Percentiles rank a stretch among this genome's conserved stretches.
These are phyloP conservation scores for Podocnemis expansa DNA, from an alignment of 2,113 vertebrate species.

Conservation along the genomic window DNA sequence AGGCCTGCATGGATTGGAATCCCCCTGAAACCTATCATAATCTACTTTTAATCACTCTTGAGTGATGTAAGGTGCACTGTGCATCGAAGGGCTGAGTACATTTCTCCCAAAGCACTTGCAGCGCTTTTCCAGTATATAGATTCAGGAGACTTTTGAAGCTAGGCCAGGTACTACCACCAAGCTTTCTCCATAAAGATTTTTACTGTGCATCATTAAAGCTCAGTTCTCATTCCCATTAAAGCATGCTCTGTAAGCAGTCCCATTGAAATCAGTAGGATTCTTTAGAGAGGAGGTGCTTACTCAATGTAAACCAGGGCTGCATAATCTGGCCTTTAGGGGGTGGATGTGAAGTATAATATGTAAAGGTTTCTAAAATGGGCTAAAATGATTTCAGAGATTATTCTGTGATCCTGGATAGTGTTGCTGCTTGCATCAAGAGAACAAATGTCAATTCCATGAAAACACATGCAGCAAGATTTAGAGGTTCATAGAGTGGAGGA, in stretches of 20 bases:
- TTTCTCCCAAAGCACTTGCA: slow-evolving; percentile 37
- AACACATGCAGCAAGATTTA: not conserved
- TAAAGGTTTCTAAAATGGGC: not conserved
- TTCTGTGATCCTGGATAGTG: not conserved
- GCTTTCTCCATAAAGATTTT: not conserved
- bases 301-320: not conserved
- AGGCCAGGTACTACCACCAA: not conserved
- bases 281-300: not conserved
- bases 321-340: not conserved
- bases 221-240: not conserved
- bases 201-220: not conserved
- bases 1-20: slow-evolving; percentile 38
- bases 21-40: slow-evolving; percentile 39
- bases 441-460: not conserved
- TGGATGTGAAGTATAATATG: not conserved
- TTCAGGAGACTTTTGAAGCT: not conserved
- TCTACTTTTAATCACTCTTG: slow-evolving; percentile 59
- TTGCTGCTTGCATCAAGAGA: not conserved
- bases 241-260: not conserved
- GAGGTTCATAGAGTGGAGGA: not conserved
- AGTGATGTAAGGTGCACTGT: slow-evolving; percentile 40
- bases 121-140: slow-evolving; percentile 12
- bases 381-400: not conserved
- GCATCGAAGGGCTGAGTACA: slow-evolving; percentile 16
- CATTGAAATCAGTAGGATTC: not conserved